Evolutionary conservation across 2,888 invertebrate genomes (phyloP).

Genomic region (Cerceris ruficornis): DNA sequence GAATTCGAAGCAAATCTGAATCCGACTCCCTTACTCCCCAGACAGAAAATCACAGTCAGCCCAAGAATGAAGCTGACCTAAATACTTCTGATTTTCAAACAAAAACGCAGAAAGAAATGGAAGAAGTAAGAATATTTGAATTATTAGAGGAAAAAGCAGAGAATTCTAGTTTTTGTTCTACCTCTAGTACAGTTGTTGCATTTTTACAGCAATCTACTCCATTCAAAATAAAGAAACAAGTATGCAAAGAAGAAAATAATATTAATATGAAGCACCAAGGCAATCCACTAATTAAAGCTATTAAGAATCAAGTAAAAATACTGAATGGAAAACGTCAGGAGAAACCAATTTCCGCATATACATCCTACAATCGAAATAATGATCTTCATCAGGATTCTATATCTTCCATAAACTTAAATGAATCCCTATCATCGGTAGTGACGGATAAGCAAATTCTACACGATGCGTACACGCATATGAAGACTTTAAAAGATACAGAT

Average conservation of each 20-base stretch:
- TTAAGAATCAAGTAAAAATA: constrained; percentile 14
- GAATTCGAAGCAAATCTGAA: constrained; percentile 61
- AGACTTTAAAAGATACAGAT: not conserved
- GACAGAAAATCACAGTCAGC: constrained; percentile 19
- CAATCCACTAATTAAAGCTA: constrained; percentile 17
- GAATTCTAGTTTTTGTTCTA: constrained; percentile 88
- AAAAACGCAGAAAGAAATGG: constrained; percentile 82
- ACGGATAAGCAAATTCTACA: not conserved
- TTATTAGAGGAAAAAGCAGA: constrained; percentile 89
- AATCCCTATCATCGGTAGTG: not conserved
- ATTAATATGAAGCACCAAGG: constrained; percentile 11
- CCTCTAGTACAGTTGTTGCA: constrained; percentile 85
- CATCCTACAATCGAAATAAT: constrained; percentile 4
- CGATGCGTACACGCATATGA: constrained; percentile 1
- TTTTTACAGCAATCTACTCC: constrained; percentile 82
- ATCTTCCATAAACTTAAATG: not conserved
- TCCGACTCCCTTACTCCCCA: constrained; percentile 31
- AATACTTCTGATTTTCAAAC: constrained; percentile 74
- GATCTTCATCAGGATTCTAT: constrained; percentile 16
- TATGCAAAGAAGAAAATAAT: constrained; percentile 5
- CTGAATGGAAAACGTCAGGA: not conserved
- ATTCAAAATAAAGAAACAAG: constrained; percentile 47
- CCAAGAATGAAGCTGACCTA: constrained; percentile 54
- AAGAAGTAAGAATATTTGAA: constrained; percentile 90
- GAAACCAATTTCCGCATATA: constrained; percentile 9